phyloP scores from a whole-genome alignment of 2,797 vertebrate genomes.

The Urophycis tenuis region DNA sequence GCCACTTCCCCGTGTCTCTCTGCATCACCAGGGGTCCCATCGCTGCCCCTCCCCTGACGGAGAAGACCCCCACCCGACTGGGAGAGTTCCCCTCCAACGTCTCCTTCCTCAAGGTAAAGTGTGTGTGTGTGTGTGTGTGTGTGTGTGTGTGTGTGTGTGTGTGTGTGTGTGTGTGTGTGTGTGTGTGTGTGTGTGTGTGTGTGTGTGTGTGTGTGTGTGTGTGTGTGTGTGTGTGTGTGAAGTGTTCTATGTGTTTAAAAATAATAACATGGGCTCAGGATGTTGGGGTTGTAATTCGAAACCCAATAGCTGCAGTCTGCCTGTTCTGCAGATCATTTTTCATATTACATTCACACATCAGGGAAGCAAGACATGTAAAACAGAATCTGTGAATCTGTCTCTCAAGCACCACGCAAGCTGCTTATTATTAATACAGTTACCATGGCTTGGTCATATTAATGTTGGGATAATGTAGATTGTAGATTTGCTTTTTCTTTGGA shows the following conservation, averaged over 20 bases:
- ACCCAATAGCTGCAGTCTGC: no score
- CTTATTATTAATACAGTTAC: not conserved
- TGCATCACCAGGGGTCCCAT: conserved; percentile 82
- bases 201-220: not conserved
- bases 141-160: conserved; percentile 4
- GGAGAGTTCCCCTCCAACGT: conserved; percentile 85
- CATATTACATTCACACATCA: not conserved
- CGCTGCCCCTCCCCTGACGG: conserved; percentile 77
- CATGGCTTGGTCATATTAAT: not conserved
- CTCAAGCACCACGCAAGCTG: not conserved
- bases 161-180: not conserved
- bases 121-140: not conserved
- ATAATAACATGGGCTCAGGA: not conserved
- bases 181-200: not conserved
- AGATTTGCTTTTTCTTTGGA: not conserved
- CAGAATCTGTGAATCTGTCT: no score
- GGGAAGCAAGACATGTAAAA: no score
- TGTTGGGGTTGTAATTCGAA: no score
- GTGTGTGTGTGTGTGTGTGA: not conserved
- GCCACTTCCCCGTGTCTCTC: conserved; percentile 76
- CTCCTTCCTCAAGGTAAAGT: conserved; percentile 80
- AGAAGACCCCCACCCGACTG: conserved; percentile 52
- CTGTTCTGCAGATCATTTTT: not conserved
- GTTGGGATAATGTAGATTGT: not conserved
- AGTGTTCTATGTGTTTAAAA: no score